A percentile compares a stretch with the other conserved stretches of the same genome.
These are phyloP conservation scores for Leptinotarsa texana DNA, from an alignment of 1,140 invertebrate genomes.

Conservation along the genomic window DNA sequence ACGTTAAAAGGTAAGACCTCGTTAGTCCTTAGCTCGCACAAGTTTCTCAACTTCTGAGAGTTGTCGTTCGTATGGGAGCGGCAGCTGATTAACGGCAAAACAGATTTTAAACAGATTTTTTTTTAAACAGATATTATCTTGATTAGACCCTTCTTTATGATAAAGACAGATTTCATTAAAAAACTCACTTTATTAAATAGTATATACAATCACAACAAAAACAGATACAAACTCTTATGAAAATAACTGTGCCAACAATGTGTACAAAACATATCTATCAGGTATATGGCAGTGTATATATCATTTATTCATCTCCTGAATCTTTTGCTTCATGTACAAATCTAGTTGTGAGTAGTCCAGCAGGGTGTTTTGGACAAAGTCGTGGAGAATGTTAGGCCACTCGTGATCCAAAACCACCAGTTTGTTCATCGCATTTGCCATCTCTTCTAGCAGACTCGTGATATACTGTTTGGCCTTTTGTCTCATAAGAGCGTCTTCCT, in stretches of 20 bases:
- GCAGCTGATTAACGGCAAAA: too few relatives aligned
- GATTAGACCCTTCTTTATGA: too few relatives aligned
- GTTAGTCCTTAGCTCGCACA: too few relatives aligned
- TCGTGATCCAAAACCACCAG: conserved; percentile 70
- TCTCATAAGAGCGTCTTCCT: conserved; percentile 72
- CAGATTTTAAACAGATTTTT: too few relatives aligned
- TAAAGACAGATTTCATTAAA: not conserved
- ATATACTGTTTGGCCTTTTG: conserved; percentile 72
- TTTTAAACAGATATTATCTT: too few relatives aligned
- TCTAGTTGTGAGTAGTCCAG: conserved; percentile 78
- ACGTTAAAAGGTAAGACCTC: too few relatives aligned
- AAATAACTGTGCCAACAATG: conserved; percentile 14
- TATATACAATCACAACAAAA: not conserved
- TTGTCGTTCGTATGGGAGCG: too few relatives aligned
- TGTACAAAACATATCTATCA: conserved; percentile 13
- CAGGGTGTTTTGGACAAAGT: conserved; percentile 75
- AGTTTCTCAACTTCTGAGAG: too few relatives aligned
- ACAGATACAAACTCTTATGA: conserved; percentile 7
- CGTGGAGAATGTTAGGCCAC: conserved; percentile 74
- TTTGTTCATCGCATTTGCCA: conserved; percentile 74
- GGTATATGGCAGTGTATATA: conserved; percentile 2
- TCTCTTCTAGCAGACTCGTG: conserved; percentile 68
- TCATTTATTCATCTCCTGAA: conserved; percentile 41
- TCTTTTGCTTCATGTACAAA: conserved; percentile 68
- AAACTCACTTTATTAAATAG: not conserved